Evolutionary conservation across 2,888 invertebrate species (phyloP).

Genomic region (Megastigmus dorsalis): DNA sequence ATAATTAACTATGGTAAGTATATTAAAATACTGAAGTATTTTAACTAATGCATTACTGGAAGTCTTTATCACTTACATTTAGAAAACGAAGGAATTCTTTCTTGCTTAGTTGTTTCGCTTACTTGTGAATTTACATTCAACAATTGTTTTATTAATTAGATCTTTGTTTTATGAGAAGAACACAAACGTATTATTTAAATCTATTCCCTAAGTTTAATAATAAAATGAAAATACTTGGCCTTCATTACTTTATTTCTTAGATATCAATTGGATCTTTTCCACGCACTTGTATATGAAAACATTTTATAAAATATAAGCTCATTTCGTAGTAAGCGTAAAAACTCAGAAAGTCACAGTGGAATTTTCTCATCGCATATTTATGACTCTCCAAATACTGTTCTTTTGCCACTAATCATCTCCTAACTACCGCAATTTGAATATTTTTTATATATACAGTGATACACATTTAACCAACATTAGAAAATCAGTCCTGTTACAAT

Average conservation of each 20-base stretch:
- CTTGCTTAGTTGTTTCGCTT: background rate
- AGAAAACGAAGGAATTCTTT: constrained; percentile 3
- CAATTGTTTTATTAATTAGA: too few species aligned
- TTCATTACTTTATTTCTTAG: background rate
- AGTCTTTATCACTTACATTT: constrained; percentile 24
- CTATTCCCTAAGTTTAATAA: background rate
- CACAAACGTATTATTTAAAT: background rate
- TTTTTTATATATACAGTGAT: constrained; percentile 8
- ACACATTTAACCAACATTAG: constrained; percentile 1
- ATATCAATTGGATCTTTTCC: background rate
- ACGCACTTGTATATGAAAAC: constrained; percentile 20
- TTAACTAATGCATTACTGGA: constrained; percentile 33
- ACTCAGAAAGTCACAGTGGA: constrained; percentile 27
- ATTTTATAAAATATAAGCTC: constrained; percentile 49
- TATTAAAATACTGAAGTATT: constrained; percentile 42
- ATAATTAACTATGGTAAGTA: constrained; percentile 43
- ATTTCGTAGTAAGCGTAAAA: constrained; percentile 36
- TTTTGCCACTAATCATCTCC: background rate
- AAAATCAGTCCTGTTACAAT: constrained; percentile 32
- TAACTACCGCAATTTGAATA: background rate
- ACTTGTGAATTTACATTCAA: background rate
- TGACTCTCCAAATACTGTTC: constrained; percentile 19
- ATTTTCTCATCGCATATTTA: background rate
- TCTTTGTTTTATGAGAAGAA: constrained; percentile 14
- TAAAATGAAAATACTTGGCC: constrained; percentile 14